phyloP scores from a whole-genome alignment of 2,113 vertebrate genomes.

The Scalopus aquaticus region DNA sequence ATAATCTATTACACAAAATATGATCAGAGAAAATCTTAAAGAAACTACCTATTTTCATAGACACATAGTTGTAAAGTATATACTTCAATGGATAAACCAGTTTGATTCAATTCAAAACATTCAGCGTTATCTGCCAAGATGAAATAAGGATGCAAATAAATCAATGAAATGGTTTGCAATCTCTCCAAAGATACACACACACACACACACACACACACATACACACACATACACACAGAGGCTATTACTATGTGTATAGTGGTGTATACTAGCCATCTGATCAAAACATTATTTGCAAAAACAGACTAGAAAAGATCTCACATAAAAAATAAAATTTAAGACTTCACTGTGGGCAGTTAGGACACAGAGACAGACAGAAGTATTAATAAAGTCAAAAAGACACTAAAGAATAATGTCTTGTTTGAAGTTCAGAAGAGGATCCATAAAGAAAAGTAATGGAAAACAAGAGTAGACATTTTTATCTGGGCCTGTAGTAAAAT shows the following conservation, averaged over 20 bases:
- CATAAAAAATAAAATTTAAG: constrained; percentile 23
- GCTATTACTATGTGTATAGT: neutral
- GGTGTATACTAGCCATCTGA: neutral
- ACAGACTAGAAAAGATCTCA: neutral
- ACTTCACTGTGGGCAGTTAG: neutral
- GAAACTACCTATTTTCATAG: constrained; percentile 20
- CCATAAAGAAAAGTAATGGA: constrained; percentile 39
- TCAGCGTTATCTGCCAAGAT: neutral
- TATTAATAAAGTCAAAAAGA: constrained; percentile 52
- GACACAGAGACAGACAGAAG: neutral
- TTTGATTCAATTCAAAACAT: constrained; percentile 45
- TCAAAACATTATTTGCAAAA: neutral
- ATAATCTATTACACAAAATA: constrained; percentile 18
- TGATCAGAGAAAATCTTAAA: neutral
- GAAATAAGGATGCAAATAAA: constrained; percentile 7
- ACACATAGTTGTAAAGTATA: neutral
- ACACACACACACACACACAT: neutral
- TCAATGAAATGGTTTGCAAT: constrained; percentile 12
- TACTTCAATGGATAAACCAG: constrained; percentile 30
- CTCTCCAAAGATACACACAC: neutral
- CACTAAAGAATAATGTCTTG: neutral
- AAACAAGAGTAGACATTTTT: constrained; percentile 41
- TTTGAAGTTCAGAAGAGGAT: neutral
- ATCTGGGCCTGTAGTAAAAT: constrained; percentile 53
- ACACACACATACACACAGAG: neutral